Conservation (phyloP, 1,140 invertebrate species). For the Batillaria attramentaria region DNA sequence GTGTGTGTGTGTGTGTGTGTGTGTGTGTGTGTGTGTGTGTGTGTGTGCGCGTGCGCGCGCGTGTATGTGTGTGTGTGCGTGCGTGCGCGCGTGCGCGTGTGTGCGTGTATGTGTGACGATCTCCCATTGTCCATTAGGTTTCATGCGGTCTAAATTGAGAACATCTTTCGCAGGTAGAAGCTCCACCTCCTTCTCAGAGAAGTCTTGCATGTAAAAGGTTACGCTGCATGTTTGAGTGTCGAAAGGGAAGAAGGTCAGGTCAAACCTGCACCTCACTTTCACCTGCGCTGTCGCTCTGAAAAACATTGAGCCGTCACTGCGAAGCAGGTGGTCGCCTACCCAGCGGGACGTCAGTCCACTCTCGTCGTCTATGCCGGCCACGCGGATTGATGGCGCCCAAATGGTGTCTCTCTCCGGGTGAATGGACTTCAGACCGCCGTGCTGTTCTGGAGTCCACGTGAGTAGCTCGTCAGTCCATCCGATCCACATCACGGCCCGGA, state of each 20-base stretch:
- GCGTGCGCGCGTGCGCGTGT: neutral
- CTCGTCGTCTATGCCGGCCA: neutral
- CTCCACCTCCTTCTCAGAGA: neutral
- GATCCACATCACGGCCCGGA: neutral
- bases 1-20: neutral
- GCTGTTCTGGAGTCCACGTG: neutral
- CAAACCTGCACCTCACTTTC: neutral
- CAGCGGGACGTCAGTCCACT: neutral
- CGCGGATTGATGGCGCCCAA: neutral
- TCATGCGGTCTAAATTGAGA: neutral
- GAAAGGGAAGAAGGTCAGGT: conserved; percentile 24
- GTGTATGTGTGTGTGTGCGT: neutral
- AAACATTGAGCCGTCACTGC: neutral
- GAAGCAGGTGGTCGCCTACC: neutral
- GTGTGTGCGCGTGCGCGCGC: neutral
- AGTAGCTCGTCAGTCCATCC: conserved; percentile 7
- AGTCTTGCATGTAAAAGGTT: neutral
- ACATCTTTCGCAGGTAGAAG: neutral
- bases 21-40: neutral
- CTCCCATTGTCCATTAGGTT: neutral
- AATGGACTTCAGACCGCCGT: neutral
- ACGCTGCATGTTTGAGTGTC: conserved; percentile 17
- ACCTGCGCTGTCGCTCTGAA: neutral
- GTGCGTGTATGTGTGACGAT: neutral
- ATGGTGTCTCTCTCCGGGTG: neutral